Percentiles rank a stretch among this genome's conserved stretches.
These are phyloP conservation scores for Buphagus erythrorhynchus DNA, from an alignment of 2,797 vertebrate genomes.

Conservation along the genomic window DNA sequence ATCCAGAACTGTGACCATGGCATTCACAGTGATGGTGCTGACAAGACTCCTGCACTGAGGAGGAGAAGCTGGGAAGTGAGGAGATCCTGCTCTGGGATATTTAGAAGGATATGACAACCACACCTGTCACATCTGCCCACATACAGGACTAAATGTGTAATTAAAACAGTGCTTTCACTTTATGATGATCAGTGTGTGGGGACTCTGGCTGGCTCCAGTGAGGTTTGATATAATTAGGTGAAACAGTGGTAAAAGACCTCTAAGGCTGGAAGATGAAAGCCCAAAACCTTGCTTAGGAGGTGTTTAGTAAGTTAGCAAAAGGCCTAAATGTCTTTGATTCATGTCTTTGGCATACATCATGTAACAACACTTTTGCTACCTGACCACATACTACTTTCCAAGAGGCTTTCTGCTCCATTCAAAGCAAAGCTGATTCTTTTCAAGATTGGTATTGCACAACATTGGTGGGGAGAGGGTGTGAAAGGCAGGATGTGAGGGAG, in stretches of 20 bases:
- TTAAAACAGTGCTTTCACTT: neutral
- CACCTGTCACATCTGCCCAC: neutral
- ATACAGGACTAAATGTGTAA: neutral
- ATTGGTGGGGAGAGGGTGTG: neutral
- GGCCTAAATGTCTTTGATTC: neutral
- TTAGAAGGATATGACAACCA: neutral
- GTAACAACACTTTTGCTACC: neutral
- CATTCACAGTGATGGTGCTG: neutral
- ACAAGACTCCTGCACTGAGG: neutral
- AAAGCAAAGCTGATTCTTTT: neutral
- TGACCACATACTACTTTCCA: neutral
- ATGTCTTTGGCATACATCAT: neutral
- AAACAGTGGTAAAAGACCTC: neutral
- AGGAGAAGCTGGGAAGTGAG: too few species aligned
- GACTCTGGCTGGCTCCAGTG: neutral
- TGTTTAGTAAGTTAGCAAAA: neutral
- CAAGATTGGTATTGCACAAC: neutral
- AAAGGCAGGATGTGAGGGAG: neutral
- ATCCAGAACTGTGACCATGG: neutral
- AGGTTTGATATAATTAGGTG: neutral
- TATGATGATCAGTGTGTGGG: neutral
- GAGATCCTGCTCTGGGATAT: neutral
- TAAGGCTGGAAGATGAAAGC: neutral
- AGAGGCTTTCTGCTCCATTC: neutral
- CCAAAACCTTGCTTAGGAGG: neutral